A percentile compares a stretch with the other conserved stretches of the same genome.
phyloP scores from a whole-genome alignment of 2,888 invertebrate species.

The Trachelus iudaicus region DNA sequence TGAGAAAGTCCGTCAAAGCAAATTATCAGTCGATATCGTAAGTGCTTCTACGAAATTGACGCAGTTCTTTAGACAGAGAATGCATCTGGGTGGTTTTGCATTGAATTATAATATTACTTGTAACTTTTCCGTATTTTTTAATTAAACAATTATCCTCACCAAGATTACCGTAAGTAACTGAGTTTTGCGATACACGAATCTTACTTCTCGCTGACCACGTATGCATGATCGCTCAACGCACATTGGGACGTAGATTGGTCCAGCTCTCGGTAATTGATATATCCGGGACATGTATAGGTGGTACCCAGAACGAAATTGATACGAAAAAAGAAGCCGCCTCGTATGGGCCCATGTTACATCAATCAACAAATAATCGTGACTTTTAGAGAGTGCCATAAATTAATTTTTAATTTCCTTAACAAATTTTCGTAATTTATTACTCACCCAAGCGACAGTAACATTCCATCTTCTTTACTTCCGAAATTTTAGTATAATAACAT shows the following conservation, averaged over 20 bases:
- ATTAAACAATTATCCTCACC: neutral
- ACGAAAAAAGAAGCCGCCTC: neutral
- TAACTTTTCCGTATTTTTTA: neutral
- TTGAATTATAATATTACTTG: neutral
- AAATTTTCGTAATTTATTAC: neutral
- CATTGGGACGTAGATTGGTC: neutral
- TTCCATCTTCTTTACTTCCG: neutral
- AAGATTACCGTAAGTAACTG: neutral
- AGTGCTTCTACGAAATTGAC: neutral
- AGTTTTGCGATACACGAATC: neutral
- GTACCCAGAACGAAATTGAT: neutral
- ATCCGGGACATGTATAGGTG: neutral
- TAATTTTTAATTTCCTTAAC: neutral
- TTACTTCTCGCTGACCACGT: neutral
- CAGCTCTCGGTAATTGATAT: neutral
- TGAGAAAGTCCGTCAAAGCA: neutral
- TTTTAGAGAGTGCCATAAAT: neutral
- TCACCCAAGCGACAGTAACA: neutral
- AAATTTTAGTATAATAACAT: neutral
- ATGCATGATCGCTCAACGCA: neutral
- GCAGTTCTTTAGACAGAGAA: neutral
- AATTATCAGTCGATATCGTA: neutral
- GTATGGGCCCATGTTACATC: neutral
- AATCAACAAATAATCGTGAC: too few species aligned
- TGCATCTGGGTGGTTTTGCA: neutral